These are phyloP conservation scores for Dasyornis broadbenti DNA, from an alignment of 2,113 vertebrate species.

Conservation along the genomic window DNA sequence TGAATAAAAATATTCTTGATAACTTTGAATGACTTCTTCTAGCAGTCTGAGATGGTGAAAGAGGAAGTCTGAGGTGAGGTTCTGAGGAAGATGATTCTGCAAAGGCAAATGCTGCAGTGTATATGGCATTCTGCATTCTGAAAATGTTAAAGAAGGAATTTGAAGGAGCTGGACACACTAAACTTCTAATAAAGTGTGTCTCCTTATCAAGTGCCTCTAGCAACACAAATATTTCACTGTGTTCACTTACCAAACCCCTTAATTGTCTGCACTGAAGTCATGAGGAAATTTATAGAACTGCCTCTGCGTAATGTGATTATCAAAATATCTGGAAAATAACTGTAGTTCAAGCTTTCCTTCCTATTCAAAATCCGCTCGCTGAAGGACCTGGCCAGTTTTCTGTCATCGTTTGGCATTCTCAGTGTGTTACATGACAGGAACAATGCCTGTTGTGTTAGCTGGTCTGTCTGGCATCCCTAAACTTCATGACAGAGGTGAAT, in stretches of 20 bases:
- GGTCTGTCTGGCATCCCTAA: background rate
- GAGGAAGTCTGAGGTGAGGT: background rate
- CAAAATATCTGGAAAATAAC: background rate
- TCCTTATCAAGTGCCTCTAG: background rate
- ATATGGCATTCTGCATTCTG: background rate
- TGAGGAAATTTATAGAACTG: background rate
- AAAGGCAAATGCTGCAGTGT: background rate
- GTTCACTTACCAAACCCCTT: background rate
- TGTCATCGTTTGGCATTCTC: background rate
- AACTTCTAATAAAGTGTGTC: background rate
- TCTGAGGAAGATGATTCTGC: background rate
- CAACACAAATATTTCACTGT: background rate
- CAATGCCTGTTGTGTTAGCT: background rate
- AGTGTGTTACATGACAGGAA: background rate
- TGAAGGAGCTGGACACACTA: background rate
- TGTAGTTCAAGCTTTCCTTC: background rate
- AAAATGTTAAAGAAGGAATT: background rate
- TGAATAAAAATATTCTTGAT: background rate
- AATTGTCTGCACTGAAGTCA: background rate
- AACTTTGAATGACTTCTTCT: background rate
- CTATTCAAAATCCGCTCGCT: background rate
- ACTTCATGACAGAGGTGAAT: background rate
- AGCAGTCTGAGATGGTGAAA: background rate
- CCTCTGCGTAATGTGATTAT: background rate
- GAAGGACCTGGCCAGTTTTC: background rate